Evolutionary conservation across 2,113 vertebrate genomes (phyloP), one percentile per base, ranked within the genome.

Genomic region (Vanacampus margaritifer): DNA sequence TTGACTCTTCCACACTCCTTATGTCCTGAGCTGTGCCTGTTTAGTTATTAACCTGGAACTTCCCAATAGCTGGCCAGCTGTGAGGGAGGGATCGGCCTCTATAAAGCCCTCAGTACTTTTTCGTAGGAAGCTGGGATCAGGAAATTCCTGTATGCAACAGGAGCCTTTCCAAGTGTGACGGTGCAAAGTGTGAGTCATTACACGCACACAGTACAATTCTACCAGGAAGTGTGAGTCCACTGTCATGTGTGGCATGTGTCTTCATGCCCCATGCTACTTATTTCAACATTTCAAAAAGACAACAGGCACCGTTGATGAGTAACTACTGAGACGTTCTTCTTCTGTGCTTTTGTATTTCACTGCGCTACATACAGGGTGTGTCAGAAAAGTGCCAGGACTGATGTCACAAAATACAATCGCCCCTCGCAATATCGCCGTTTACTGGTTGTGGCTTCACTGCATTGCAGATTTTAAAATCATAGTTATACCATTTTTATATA

Each of bases 21-120:
- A 57, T 75, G 79, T 79, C 73, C 79, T 67, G 54, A 57, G 54
- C 36, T 56, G 28, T 32, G 28, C 28, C 28, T 32, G 83, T 82
- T 91, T 88, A 91, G 73, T 85, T 80, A 90, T 91, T 90, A 90
- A 91, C 88, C 78, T 87, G 90, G 90, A 92, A 90, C 89, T 91
- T 91, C 90, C 90, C 89, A 89, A 67, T 71, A 65, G 76, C 67
- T n/a, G 73, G 77, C 77, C 81, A 81, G 79, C 70, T 71, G 77
- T 17, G 54, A 67, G 73, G 41, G 74, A 48, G 73, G 61, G 80
- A 75, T 61, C 73, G 73, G 37, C 35, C 36, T 62, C 13, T 53
- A 43, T 6, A 37, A 36, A 66, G 75, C 37, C 72, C 80, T 75
- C 63, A 41, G 64, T 73, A 63, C 19, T n/a, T 71, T 72, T 74